Base-by-base conservation (phyloP, 2,797 vertebrate species). In the Jordanella pulchra region DNA sequence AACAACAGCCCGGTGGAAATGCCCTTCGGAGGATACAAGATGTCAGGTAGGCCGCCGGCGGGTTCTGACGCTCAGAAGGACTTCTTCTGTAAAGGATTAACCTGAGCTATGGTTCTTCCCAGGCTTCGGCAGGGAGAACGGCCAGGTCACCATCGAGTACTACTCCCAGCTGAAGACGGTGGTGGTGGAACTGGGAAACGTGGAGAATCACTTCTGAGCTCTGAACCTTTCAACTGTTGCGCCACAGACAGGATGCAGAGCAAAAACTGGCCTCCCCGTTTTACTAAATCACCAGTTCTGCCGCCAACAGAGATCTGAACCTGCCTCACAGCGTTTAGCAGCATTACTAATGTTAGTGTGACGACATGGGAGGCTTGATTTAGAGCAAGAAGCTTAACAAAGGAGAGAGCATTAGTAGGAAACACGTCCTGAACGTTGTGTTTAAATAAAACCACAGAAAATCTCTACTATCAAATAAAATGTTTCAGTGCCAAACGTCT, bases 51-150 rank as follows among this genome's bases (percentile, higher is more conserved):
- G 93, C 23, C 45, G 14, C 47, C 63, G 58, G 27, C 1, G 2
- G 3, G 17, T 44, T 67, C 4, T 65, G 61, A 45, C 53, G 7
- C 7, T 71, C 27, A 0, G 1, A 3, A 47, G 35, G 0, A 32
- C 7, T 32, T 32, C 4, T 42, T 30, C 15, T 27, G 27, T 28
- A 27, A 30, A 27, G 13, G 25, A 63, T 42, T 5, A 63, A 25
- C 35, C 1, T 2, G 17, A 42, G 17, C 51, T 55, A 14, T 12
- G 13, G 23, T 14, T 63, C 35, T 2, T 75, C 9, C 0, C 93
- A 99, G 98, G 98, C 13, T 97, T 99, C 61, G 98, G 98, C 84
- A 95, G 96, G 87, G 98, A 99, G 92, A 99, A 99, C 0, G 98
- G 98, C 39, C 92, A 94, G 55, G 96, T 96, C 77, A 97, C 97